Evolutionary conservation across 2,797 vertebrate species (phyloP).

Genomic region (Mormyrops boulengeri): DNA sequence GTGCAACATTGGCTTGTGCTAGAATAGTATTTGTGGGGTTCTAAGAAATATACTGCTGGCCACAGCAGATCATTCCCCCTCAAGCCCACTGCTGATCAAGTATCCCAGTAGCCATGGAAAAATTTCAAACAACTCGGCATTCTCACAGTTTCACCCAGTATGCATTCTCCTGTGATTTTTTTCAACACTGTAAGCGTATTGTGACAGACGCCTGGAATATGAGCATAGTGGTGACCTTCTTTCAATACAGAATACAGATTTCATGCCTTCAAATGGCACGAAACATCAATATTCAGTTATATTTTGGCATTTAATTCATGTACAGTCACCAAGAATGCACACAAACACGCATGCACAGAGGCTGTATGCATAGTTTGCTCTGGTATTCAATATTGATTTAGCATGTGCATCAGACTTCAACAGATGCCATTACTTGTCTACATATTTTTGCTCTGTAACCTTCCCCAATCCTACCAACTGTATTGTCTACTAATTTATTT

Average conservation of each 20-base stretch:
- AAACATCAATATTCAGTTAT: not conserved
- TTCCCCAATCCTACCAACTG: not conserved
- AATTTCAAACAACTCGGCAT: constrained; percentile 6
- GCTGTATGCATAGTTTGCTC: not conserved
- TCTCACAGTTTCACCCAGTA: not conserved
- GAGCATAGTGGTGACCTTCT: not conserved
- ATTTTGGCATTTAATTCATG: not conserved
- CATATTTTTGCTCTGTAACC: not conserved
- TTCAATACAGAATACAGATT: not conserved
- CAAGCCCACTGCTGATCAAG: not conserved
- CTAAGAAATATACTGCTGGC: not conserved
- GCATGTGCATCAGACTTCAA: not conserved
- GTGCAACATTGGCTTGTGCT: not conserved
- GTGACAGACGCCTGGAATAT: not conserved
- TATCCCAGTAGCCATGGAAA: constrained; percentile 3
- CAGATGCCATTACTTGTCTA: not conserved
- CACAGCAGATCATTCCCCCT: constrained; percentile 6
- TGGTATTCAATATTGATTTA: not conserved
- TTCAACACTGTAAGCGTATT: not conserved
- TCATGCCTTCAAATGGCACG: not conserved
- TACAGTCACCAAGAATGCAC: not conserved
- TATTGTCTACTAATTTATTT: not conserved
- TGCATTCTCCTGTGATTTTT: constrained; percentile 2
- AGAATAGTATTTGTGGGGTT: not conserved
- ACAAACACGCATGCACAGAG: not conserved